Percentiles rank a stretch among this genome's conserved stretches.
These are phyloP conservation scores for Mohoua ochrocephala DNA, from an alignment of 2,113 vertebrate species.

Conservation along the genomic window DNA sequence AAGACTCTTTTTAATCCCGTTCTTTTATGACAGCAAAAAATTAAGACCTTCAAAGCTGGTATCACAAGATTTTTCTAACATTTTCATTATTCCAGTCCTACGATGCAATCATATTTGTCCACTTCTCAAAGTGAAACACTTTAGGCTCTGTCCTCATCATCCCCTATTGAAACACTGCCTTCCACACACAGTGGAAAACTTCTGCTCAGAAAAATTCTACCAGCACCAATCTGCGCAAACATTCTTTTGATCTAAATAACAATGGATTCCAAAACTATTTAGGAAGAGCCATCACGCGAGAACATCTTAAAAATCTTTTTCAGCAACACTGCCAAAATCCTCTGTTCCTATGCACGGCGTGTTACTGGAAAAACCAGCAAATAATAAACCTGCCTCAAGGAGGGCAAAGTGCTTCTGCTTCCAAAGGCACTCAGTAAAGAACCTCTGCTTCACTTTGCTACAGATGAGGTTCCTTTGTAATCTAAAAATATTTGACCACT, in stretches of 20 bases:
- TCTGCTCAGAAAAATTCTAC: background rate
- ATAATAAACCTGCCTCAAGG: background rate
- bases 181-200: background rate
- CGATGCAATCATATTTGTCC: background rate
- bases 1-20: conserved; percentile 10
- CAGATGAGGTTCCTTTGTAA: background rate
- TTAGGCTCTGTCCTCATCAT: background rate
- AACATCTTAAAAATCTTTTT: background rate
- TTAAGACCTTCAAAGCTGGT: conserved; percentile 6
- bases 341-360: background rate
- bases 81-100: background rate
- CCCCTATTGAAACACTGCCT: background rate
- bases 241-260: background rate
- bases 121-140: background rate
- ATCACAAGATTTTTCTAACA: conserved; percentile 36
- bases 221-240: background rate
- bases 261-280: background rate
- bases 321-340: background rate
- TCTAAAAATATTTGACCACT: background rate
- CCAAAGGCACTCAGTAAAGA: background rate
- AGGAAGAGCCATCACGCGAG: background rate
- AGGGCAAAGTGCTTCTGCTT: background rate
- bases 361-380: background rate
- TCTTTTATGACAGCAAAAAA: background rate
- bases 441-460: background rate